Evolutionary conservation across 2,113 vertebrate species (phyloP).

Genomic region (Stercorarius parasiticus): DNA sequence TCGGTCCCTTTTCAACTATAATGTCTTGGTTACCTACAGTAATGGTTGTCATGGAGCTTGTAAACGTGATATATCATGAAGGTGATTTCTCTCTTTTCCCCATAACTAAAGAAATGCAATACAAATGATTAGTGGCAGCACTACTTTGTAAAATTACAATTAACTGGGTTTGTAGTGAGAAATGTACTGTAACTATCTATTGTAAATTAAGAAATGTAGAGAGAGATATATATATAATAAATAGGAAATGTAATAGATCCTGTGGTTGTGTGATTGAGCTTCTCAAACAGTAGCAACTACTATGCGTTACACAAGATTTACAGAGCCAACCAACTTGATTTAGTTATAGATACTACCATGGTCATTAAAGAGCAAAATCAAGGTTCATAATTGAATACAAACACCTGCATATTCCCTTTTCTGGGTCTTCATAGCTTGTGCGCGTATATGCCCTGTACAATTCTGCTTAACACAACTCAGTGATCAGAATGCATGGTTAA

Average conservation of each 20-base stretch:
- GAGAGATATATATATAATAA: not conserved
- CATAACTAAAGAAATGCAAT: not conserved
- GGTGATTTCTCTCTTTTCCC: slow-evolving; percentile 29
- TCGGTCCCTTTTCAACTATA: not conserved
- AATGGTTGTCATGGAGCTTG: not conserved
- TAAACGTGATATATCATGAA: not conserved
- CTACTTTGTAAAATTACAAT: not conserved
- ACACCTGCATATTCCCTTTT: not conserved
- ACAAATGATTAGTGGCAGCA: not conserved
- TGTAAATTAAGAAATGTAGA: not conserved
- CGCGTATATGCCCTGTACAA: not conserved
- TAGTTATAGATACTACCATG: not conserved
- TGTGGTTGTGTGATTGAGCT: not conserved
- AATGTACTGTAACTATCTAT: not conserved
- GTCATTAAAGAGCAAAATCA: not conserved
- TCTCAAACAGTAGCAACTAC: not conserved
- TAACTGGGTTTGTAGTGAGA: not conserved
- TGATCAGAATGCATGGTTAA: slow-evolving; percentile 10
- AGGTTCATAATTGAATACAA: not conserved
- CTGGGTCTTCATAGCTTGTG: not conserved
- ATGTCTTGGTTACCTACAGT: not conserved
- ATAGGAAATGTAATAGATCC: not conserved
- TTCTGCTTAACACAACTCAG: not conserved
- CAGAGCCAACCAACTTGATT: not conserved
- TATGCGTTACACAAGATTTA: not conserved